Evolutionary conservation across 2,113 vertebrate genomes (phyloP).

Genomic region (Cromileptes altivelis): DNA sequence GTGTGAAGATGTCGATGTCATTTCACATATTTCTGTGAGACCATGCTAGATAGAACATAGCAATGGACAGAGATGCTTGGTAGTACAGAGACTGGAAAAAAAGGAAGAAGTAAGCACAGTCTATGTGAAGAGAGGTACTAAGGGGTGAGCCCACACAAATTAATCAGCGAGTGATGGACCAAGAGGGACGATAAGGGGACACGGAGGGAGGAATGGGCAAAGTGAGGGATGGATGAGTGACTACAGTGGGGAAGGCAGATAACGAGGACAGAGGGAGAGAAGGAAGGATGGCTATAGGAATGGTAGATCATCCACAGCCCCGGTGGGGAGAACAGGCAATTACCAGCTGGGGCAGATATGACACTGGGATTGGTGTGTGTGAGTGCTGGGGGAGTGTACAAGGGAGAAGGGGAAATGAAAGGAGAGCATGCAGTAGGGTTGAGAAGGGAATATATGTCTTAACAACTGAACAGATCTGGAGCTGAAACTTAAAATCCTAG

Average conservation of each 20-base stretch:
- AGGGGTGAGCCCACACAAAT: conserved; percentile 39
- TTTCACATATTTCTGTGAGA: too few species aligned
- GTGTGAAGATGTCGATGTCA: too few species aligned
- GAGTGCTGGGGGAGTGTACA: conserved; percentile 33
- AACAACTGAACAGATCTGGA: neutral
- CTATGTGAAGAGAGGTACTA: neutral
- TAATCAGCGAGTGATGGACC: conserved; percentile 51
- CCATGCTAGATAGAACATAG: too few species aligned
- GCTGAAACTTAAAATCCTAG: neutral
- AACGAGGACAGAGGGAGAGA: conserved; percentile 69
- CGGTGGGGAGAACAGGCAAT: conserved; percentile 82
- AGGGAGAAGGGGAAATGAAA: conserved; percentile 33
- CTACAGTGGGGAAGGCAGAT: conserved; percentile 68
- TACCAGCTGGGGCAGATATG: conserved; percentile 79
- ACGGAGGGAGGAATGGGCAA: conserved; percentile 35
- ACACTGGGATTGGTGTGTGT: conserved; percentile 56
- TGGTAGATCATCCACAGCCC: conserved; percentile 73
- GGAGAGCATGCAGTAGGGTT: conserved; percentile 29
- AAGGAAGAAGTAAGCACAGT: neutral
- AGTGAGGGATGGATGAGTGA: conserved; percentile 53
- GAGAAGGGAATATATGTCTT: neutral
- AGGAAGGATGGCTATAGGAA: conserved; percentile 67
- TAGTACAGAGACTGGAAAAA: neutral
- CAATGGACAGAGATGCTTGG: neutral
- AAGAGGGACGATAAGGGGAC: conserved; percentile 38